Percentiles rank a stretch among this genome's conserved stretches.
These are phyloP conservation scores for Hydrocynus forskahlii DNA, from an alignment of 2,797 vertebrate species.

Conservation along the genomic window DNA sequence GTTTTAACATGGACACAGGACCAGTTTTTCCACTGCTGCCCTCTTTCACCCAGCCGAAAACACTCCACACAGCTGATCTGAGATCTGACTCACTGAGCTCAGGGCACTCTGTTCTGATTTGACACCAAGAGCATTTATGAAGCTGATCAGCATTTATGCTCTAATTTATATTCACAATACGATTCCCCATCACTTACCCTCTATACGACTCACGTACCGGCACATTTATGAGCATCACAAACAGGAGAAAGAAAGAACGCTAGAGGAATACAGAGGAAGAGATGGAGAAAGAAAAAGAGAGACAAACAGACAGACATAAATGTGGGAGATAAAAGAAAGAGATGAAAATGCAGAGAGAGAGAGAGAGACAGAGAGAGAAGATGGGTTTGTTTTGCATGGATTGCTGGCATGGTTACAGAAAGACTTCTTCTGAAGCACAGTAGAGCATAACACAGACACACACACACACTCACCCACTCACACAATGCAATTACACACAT, in stretches of 20 bases:
- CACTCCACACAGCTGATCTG: too few relatives aligned
- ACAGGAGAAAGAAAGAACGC: not conserved
- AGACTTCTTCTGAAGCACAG: not conserved
- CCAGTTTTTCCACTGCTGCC: too few relatives aligned
- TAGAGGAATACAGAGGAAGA: not conserved
- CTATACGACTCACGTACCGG: not conserved
- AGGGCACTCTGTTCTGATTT: not conserved
- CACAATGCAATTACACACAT: too few relatives aligned
- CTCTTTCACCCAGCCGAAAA: too few relatives aligned
- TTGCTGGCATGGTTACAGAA: not conserved
- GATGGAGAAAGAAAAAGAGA: too few relatives aligned
- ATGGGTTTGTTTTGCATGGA: not conserved
- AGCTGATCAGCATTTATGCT: not conserved
- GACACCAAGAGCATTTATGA: not conserved
- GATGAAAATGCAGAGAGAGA: too few relatives aligned
- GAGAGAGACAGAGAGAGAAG: not conserved
- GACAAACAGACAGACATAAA: too few relatives aligned
- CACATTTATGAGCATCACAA: not conserved
- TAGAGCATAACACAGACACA: not conserved
- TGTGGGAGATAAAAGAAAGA: too few relatives aligned
- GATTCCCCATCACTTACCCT: not conserved
- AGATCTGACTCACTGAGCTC: too few relatives aligned
- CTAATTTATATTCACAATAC: not conserved
- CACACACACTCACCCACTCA: not conserved
- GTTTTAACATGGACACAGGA: too few relatives aligned